Conservation (phyloP, 2,888 invertebrate genomes). For the Idaea dimidiata region DNA sequence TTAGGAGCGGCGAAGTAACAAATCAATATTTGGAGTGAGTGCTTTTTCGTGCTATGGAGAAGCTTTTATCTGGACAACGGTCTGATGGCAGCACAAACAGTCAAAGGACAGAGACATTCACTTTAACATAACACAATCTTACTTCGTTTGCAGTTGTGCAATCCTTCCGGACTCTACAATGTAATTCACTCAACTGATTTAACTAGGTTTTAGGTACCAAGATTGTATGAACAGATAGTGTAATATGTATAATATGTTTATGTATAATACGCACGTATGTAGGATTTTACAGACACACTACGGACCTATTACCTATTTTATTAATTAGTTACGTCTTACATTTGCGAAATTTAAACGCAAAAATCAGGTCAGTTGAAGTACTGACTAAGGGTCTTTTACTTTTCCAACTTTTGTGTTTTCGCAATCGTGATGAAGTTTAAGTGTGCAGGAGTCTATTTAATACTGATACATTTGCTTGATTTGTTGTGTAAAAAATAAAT, state of each 20-base stretch:
- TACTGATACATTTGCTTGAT: too few species aligned
- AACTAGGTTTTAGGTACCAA: neutral
- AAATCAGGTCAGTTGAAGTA: too few species aligned
- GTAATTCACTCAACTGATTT: slow-evolving; percentile 1
- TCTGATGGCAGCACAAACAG: slow-evolving; percentile 74
- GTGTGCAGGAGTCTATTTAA: neutral
- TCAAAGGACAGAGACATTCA: slow-evolving; percentile 71
- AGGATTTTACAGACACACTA: too few species aligned
- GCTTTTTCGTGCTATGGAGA: slow-evolving; percentile 80
- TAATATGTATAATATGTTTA: neutral
- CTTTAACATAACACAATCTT: slow-evolving; percentile 66
- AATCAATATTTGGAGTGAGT: slow-evolving; percentile 81
- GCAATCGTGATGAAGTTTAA: too few species aligned
- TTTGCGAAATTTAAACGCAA: too few species aligned
- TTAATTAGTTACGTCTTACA: too few species aligned
- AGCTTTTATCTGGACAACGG: slow-evolving; percentile 81
- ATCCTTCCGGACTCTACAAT: slow-evolving; percentile 5
- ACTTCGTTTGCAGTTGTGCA: slow-evolving; percentile 25
- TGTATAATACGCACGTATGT: neutral
- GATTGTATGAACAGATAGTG: neutral
- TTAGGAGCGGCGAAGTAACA: slow-evolving; percentile 76
- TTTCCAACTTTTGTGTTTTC: too few species aligned
- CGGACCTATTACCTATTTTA: too few species aligned
- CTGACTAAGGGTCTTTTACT: too few species aligned
- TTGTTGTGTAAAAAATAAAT: neutral